Evolutionary conservation across 2,797 vertebrate species (phyloP).

Genomic region (Diplodus puntazzo): DNA sequence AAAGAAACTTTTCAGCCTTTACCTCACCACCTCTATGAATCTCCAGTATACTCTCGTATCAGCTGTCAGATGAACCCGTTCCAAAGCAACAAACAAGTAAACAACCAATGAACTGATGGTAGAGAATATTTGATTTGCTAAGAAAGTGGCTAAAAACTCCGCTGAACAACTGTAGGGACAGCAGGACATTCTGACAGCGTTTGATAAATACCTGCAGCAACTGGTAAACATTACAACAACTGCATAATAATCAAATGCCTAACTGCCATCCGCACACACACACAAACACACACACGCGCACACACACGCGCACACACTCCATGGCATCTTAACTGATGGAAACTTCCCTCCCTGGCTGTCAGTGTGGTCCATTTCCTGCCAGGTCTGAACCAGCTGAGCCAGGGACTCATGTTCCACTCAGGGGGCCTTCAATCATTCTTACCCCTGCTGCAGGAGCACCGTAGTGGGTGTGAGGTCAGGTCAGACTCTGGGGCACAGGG

Average conservation of each 20-base stretch:
- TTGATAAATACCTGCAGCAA: conserved; percentile 30
- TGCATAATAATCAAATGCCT: conserved; percentile 53
- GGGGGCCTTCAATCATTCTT: conserved; percentile 72
- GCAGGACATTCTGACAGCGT: conserved; percentile 8
- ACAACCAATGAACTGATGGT: conserved; percentile 27
- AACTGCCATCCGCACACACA: conserved; percentile 10
- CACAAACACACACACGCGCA: not conserved
- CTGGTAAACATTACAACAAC: conserved; percentile 43
- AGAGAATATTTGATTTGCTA: not conserved
- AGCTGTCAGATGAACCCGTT: conserved; percentile 45
- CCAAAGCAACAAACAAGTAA: conserved; percentile 61
- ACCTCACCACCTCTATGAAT: conserved; percentile 19
- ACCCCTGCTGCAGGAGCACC: conserved; percentile 50
- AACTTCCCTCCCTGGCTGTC: conserved; percentile 72
- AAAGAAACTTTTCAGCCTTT: conserved; percentile 1
- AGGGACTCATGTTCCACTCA: conserved; percentile 78
- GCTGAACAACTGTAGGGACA: not conserved
- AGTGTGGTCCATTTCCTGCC: conserved; percentile 71
- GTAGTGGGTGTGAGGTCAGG: conserved; percentile 62
- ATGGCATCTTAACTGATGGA: conserved; percentile 73
- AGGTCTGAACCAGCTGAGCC: conserved; percentile 73
- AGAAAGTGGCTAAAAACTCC: not conserved
- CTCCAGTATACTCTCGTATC: conserved; percentile 35
- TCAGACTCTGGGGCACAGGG: conserved; percentile 41
- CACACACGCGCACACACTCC: conserved; percentile 33